Evolutionary conservation across 53 echinoderm and acorn worm species (phyloP).

Genomic region (Temnopleurus reevesii): DNA sequence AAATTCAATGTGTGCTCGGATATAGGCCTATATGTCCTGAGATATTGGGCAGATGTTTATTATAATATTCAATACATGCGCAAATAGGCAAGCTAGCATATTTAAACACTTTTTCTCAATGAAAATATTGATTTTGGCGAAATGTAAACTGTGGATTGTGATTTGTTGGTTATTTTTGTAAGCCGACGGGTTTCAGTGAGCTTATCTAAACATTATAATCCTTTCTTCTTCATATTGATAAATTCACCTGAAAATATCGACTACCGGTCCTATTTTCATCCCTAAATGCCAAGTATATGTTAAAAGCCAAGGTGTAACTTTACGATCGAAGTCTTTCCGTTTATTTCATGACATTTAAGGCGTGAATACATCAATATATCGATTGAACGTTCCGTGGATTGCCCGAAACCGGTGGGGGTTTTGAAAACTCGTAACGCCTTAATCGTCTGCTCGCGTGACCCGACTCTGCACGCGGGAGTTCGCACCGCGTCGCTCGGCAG

Average conservation of each 20-base stretch:
- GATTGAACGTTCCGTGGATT: background rate
- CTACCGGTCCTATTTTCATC: background rate
- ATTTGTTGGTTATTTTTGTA: no score
- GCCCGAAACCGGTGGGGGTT: background rate
- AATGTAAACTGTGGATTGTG: no score
- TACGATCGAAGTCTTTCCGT: background rate
- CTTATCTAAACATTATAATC: no score
- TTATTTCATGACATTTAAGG: background rate
- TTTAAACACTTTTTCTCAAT: no score
- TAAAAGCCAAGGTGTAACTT: background rate
- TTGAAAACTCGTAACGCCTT: slow-evolving; percentile 17
- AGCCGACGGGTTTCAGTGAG: no score
- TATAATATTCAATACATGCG: no score
- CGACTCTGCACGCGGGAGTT: background rate
- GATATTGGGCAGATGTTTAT: no score
- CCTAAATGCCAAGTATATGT: background rate
- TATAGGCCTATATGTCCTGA: no score
- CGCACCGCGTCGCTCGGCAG: slow-evolving; percentile 24
- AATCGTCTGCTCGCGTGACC: slow-evolving; percentile 40
- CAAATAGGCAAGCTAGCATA: no score
- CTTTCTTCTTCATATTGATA: background rate
- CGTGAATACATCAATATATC: slow-evolving; percentile 10
- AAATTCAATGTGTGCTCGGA: no score
- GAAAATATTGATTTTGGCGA: no score
- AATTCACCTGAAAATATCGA: background rate